Evolutionary conservation across 2,888 invertebrate species (phyloP), one percentile per base, ranked within the genome.

Genomic region (Dichetophora obliterata): DNA sequence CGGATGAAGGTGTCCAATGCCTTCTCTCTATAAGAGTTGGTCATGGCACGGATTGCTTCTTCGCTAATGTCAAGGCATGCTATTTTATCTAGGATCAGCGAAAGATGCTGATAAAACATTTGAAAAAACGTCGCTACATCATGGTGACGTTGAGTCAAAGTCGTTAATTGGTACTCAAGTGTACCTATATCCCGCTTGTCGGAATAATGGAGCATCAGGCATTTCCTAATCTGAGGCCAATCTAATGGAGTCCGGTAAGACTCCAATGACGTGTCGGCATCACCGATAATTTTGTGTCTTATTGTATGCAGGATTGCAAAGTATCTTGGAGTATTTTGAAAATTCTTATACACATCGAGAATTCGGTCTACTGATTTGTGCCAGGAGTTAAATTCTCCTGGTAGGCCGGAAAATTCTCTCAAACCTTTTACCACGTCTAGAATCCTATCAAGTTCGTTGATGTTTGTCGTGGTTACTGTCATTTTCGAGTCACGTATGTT

Each of bases 61-160:
- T 5, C 1, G 14, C 9, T 3, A 19, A 22, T 57, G 70, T 77
- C 24, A 63, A 75, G 37, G 77, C 14, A 19, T 76, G 75, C 0
- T 70, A 16, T 0, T 43, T 43, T 43, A 14, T 37, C 8, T 8
- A 37, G 37, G 11, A 43, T 11, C 14, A 11, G 14, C 14, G 79
- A 76, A 14, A 76, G 27, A 22, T 77, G 73, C 11, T 75, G 31
- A 24, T 79, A 79, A 3, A 79, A 75, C 24, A 22, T 9, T n/a
- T 57, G 22, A n/a, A 22, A 57, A 6, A 11, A 57, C 22, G 19
- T 8, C 3, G 31, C 68, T 0, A 78, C 16, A 0, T 72, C 43
- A 19, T 37, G 2, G 11, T 24, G 66, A 8, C 74, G 66, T 71
- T 78, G 78, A 0, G 73, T 59, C 5, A 57, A 6, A 5, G 57